Percentiles rank a stretch among this genome's conserved stretches.
These are phyloP conservation scores for Malacoctenus gilli DNA, from an alignment of 2,797 vertebrate species.

Conservation along the genomic window DNA sequence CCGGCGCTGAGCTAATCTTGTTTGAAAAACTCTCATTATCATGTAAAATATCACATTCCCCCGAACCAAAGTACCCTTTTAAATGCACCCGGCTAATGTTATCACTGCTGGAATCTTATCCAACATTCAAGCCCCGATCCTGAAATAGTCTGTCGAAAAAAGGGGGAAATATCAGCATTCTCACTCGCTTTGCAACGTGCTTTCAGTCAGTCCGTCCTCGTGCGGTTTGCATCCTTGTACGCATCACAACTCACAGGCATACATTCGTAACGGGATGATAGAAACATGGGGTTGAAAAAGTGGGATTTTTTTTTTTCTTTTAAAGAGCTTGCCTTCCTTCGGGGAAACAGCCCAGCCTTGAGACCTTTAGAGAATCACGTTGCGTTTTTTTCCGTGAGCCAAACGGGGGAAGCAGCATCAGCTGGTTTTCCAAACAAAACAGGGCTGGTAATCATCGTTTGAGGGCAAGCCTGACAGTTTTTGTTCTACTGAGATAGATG, in stretches of 20 bases:
- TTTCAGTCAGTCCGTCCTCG: slow-evolving; percentile 16
- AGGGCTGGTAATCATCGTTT: slow-evolving; percentile 52
- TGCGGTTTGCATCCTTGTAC: slow-evolving; percentile 35
- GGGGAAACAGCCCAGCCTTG: slow-evolving; percentile 25
- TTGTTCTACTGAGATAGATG: slow-evolving; percentile 42
- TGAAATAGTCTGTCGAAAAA: slow-evolving; percentile 11
- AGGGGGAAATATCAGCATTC: slow-evolving; percentile 22
- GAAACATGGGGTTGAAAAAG: slow-evolving; percentile 20
- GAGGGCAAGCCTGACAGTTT: slow-evolving; percentile 45
- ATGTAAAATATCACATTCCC: slow-evolving; percentile 5
- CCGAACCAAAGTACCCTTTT: slow-evolving; percentile 10
- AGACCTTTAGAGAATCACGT: slow-evolving; percentile 42
- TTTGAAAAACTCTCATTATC: neutral
- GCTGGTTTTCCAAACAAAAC: slow-evolving; percentile 44
- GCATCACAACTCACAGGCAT: slow-evolving; percentile 2
- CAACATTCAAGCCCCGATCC: slow-evolving; percentile 4
- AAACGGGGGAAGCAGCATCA: too few relatives aligned
- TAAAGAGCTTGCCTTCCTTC: slow-evolving; percentile 29
- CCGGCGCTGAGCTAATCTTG: slow-evolving; percentile 2
- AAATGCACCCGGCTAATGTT: slow-evolving; percentile 15
- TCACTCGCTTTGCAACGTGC: neutral
- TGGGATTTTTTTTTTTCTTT: too few relatives aligned
- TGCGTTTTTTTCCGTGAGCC: too few relatives aligned
- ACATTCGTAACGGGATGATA: slow-evolving; percentile 37
- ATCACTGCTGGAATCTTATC: slow-evolving; percentile 10